phyloP scores from a whole-genome alignment of 1,140 invertebrate species.

The Mamestra configurata region DNA sequence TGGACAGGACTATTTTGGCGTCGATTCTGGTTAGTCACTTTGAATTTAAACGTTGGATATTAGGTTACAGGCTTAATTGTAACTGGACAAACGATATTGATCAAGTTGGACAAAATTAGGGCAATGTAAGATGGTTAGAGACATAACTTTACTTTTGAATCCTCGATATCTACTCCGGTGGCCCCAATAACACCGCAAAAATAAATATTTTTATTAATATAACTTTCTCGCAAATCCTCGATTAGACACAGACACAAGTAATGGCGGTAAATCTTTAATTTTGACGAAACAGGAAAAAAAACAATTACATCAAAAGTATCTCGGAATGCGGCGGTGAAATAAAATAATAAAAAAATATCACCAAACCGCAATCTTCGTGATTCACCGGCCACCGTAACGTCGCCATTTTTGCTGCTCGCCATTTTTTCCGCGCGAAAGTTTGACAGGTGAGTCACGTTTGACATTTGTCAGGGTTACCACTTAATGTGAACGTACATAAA shows the following conservation, averaged over 20 bases:
- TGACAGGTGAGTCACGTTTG: conserved; percentile 75
- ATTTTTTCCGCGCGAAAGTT: conserved; percentile 77
- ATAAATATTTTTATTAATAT: conserved; percentile 7
- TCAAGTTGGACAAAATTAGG: too few relatives aligned
- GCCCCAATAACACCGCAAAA: not conserved
- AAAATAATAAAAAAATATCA: conserved; percentile 18
- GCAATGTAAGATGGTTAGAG: too few relatives aligned
- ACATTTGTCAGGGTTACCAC: conserved; percentile 38
- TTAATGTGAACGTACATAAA: not conserved
- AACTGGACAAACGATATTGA: too few relatives aligned
- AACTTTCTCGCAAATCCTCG: conserved; percentile 7
- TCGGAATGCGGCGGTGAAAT: conserved; percentile 24
- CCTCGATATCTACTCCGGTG: not conserved
- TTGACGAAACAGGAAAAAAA: conserved; percentile 7
- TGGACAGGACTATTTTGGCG: not conserved
- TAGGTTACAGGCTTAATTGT: not conserved
- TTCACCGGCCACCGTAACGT: conserved; percentile 54
- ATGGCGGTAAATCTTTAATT: conserved; percentile 20
- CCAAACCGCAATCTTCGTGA: conserved; percentile 52
- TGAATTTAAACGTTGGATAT: not conserved
- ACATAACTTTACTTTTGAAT: not conserved
- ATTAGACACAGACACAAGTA: conserved; percentile 11
- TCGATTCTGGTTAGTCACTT: not conserved
- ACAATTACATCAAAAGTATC: conserved; percentile 1
- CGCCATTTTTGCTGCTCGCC: conserved; percentile 59